Base-by-base conservation (phyloP, 2,113 vertebrate species). In the Lagopus muta region DNA sequence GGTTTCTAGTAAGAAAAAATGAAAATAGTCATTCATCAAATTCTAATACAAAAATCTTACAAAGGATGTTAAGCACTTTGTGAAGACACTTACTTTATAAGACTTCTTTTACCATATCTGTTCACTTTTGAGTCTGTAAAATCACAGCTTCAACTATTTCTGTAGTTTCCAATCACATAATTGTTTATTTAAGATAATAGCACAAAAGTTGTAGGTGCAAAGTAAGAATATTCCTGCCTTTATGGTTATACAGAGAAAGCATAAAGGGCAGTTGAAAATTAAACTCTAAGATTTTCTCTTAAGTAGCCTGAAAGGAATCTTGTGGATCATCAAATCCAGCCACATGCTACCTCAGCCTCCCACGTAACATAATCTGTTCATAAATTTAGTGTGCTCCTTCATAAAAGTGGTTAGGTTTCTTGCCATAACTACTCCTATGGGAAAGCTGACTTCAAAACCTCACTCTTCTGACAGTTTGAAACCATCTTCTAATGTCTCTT, bases 361-460 rank as follows among this genome's bases (percentile, higher is more conserved):
- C 71, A 79, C 0, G 4, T 65, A 92, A 92, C 30, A 9, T 66
- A 91, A 92, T 89, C 88, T 89, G 36, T 85, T 55, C 79, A 81
- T 95, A 94, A 90, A 94, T 90, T 90, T 88, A 78, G 79, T 78
- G 50, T 90, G 55, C 13, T 91, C 42, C 76, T 77, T 81, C 61
- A 22, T 86, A 78, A 86, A 93, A 86, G 52, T 67, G 38, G 4
- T 92, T 48, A 70, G 12, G 28, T 86, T 92, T 90, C 86, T 77
- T 94, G 28, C 82, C 75, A 20, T 93, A 94, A 88, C 55, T 91
- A 64, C 57, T 88, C 88, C 90, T 90, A 10, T 42, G 76, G 88
- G 90, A 93, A 86, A 43, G 32, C 36, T 90, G 47, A 54, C 61
- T 91, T 94, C 75, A 73, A 94, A 82, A 73, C 58, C 16, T 93